Conservation (phyloP, 2,797 vertebrate genomes). For the Chloroceryle amazona region DNA sequence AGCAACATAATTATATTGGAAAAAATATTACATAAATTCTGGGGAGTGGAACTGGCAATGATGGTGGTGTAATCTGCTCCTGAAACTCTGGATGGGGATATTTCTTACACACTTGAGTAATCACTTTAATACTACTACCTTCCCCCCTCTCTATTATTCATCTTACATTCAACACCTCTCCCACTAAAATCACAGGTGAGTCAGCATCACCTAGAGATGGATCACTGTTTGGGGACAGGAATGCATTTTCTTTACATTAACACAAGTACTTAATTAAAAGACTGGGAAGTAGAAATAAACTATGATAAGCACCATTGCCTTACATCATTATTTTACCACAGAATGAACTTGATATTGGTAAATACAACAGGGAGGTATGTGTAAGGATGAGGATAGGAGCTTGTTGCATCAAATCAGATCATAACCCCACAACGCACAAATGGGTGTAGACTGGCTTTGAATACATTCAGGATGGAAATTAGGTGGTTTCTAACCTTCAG, state of each 20-base stretch:
- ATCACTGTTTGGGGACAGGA: not conserved
- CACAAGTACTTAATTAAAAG: not conserved
- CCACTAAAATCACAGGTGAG: not conserved
- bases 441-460: not conserved
- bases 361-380: not conserved
- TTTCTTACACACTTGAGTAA: not conserved
- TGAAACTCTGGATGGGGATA: not conserved
- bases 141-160: not conserved
- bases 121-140: not conserved
- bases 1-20: not conserved
- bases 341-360: not conserved
- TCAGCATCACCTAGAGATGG: not conserved
- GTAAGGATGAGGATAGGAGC: not conserved
- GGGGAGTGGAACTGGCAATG: not conserved
- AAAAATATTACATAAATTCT: not conserved
- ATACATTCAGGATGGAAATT: constrained; percentile 5
- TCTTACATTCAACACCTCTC: not conserved
- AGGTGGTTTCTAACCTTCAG: constrained; percentile 33
- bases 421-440: not conserved
- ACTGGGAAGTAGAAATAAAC: not conserved
- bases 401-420: not conserved
- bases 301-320: not conserved
- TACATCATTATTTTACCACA: not conserved
- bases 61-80: not conserved
- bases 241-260: not conserved